phyloP scores from a whole-genome alignment of 1,140 invertebrate species.

The Caenorhabditis latens region DNA sequence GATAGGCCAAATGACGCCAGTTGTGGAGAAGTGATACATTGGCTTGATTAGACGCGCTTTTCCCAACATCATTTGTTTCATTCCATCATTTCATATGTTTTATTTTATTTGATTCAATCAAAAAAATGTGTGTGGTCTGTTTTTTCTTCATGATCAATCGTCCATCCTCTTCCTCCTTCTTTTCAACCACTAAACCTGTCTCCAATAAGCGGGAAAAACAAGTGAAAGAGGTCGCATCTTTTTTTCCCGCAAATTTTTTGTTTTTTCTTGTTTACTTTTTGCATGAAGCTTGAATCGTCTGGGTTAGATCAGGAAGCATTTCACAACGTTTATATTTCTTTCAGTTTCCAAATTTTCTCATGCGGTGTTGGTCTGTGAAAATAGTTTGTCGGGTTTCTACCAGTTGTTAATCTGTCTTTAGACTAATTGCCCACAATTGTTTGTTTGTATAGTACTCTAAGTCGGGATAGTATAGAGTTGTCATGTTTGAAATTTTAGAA shows the following conservation, averaged over 20 bases:
- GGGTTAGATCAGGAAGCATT: conserved; percentile 11
- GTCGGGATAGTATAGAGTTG: too few species aligned
- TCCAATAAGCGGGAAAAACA: conserved; percentile 54
- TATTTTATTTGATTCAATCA: conserved; percentile 22
- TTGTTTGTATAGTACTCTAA: background rate
- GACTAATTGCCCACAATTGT: conserved; percentile 38
- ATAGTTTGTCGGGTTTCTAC: background rate
- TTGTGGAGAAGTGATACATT: conserved; percentile 11
- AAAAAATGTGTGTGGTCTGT: conserved; percentile 36
- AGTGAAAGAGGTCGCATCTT: conserved; percentile 42
- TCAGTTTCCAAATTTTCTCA: background rate
- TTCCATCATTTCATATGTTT: conserved; percentile 27
- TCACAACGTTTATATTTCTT: background rate
- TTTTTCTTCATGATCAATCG: conserved; percentile 45
- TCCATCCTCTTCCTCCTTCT: background rate
- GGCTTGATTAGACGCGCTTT: conserved; percentile 36
- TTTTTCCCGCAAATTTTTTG: background rate
- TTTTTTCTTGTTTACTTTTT: conserved; percentile 25
- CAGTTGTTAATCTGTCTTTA: conserved; percentile 42
- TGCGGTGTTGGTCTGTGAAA: background rate
- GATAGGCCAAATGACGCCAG: background rate
- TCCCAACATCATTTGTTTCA: conserved; percentile 42
- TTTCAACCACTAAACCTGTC: conserved; percentile 41
- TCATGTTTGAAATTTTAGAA: too few species aligned
- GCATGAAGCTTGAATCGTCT: conserved; percentile 26